Evolutionary conservation across 2,888 invertebrate genomes (phyloP), one percentile per base, ranked within the genome.

Genomic region (Erebia epiphron): DNA sequence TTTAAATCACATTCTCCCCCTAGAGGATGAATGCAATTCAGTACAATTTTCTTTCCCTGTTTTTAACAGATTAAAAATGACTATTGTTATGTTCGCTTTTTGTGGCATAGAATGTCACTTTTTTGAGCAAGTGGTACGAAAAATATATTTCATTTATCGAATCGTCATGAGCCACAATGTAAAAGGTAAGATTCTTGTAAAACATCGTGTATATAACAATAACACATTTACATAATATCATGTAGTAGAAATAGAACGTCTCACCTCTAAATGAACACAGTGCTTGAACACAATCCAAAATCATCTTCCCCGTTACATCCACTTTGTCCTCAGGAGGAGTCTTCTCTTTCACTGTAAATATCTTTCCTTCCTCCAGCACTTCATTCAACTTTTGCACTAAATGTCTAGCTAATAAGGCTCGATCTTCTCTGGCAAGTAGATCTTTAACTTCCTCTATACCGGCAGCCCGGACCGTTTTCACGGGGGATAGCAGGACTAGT

Each of bases 341-440:
- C 74, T 87, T 90, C 73, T 92, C 92, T 66, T 90, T 92, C 57
- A 76, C 80, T 1, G 74, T 73, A 64, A 90, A 84, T 68, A 88
- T 80, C 86, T 95, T 96, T 0, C 94, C 92, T n/a, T 94, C 94
- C 46, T 95, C 95, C 67, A 98, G 88, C 76, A 96, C 94, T 75
- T 92, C 94, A 67, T 95, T 94, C 76, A 97, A 94, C 83, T 97
- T 96, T 14, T 89, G 82, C 52, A 97, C 86, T 70, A 98, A 89
- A 60, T 94, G 86, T 79, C 95, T 94, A 0, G 96, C 95, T 62
- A 96, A 90, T 57, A 90, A 85, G 5, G 95, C 94, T 16, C 95
- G 95, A 41, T 95, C 95, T 46, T 94, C 86, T 16, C 94, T 91
- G 10, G 91, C 93, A 1, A 96, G 91, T 61, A 98, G 92, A 60